Evolutionary conservation across 2,113 vertebrate species (phyloP).

Genomic region (Macaca mulatta): DNA sequence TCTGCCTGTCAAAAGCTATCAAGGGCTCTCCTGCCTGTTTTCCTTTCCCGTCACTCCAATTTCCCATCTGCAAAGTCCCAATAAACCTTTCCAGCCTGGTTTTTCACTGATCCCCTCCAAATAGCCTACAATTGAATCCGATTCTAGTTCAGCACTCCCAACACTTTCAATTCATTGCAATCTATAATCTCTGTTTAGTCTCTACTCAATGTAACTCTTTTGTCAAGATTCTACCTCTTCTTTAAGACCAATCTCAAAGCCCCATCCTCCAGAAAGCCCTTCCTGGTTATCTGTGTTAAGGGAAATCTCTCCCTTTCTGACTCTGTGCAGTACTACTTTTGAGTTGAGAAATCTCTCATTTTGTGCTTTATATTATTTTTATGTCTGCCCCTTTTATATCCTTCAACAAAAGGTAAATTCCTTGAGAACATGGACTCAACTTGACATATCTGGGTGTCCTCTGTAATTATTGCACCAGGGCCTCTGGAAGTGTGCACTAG

Average conservation of each 20-base stretch:
- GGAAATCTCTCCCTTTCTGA: neutral
- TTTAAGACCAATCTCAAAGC: neutral
- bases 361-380: neutral
- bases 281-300: neutral
- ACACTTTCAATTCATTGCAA: neutral
- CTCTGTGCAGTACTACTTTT: neutral
- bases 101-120: neutral
- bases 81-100: neutral
- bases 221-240: neutral
- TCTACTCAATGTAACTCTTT: neutral
- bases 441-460: neutral
- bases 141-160: neutral
- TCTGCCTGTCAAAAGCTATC: neutral
- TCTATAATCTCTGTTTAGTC: neutral
- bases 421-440: neutral
- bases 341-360: neutral
- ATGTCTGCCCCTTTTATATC: neutral
- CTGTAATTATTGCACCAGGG: fast-evolving
- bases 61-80: neutral
- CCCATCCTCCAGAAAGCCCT: neutral
- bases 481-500: neutral
- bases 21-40: neutral
- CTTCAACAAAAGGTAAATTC: neutral
- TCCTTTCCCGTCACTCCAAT: neutral
- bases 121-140: neutral